Evolutionary conservation across 1,140 invertebrate species (phyloP).

Genomic region (Dysdera silvatica): DNA sequence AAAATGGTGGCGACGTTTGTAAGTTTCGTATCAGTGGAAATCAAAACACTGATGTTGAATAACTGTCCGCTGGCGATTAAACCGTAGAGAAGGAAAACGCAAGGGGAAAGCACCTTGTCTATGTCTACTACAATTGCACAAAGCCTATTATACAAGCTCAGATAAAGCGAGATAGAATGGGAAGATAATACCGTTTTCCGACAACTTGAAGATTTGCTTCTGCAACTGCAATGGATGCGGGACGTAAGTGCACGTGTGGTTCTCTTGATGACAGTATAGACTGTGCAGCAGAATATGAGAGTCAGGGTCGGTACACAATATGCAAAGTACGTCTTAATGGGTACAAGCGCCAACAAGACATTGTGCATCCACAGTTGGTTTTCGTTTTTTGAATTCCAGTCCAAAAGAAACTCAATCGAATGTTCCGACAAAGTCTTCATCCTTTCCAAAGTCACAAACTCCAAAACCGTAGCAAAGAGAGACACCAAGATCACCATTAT

Average conservation of each 20-base stretch:
- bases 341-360: slow-evolving; percentile 9
- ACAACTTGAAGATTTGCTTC: too few relatives aligned
- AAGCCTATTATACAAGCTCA: slow-evolving; percentile 11
- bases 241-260: neutral
- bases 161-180: neutral
- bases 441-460: neutral
- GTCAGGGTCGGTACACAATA: slow-evolving; percentile 16
- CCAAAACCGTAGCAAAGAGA: neutral
- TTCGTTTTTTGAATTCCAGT: neutral
- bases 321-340: slow-evolving; percentile 22
- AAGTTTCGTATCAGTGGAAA: slow-evolving; percentile 10
- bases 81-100: slow-evolving; percentile 18
- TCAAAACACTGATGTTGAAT: slow-evolving; percentile 14
- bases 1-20: slow-evolving; percentile 1
- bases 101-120: slow-evolving; percentile 19
- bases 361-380: slow-evolving; percentile 9
- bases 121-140: slow-evolving; percentile 10
- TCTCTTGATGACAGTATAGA: slow-evolving; percentile 10
- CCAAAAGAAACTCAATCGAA: slow-evolving; percentile 10
- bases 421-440: slow-evolving; percentile 10
- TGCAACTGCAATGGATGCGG: neutral
- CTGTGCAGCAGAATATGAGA: slow-evolving; percentile 8
- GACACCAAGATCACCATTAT: neutral
- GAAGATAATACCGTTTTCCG: neutral
- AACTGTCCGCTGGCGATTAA: slow-evolving; percentile 23